Evolutionary conservation across 2,113 vertebrate species (phyloP).

Genomic region (Penelope pileata): DNA sequence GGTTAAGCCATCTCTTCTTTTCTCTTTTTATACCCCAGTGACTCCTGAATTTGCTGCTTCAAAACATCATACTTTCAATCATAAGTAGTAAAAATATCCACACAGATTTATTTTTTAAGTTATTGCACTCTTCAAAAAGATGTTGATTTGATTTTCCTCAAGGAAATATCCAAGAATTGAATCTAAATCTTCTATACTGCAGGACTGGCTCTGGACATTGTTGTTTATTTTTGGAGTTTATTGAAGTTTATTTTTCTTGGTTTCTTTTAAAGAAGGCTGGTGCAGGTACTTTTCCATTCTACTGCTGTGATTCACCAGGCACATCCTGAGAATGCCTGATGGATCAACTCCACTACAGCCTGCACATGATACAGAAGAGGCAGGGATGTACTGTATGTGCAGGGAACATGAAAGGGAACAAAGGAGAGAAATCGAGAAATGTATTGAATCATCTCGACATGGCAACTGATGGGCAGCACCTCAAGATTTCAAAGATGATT

Average conservation of each 20-base stretch:
- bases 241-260: neutral
- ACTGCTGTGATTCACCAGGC: neutral
- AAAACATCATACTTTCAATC: neutral
- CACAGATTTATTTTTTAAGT: neutral
- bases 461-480: neutral
- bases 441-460: neutral
- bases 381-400: accelerated
- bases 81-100: neutral
- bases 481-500: neutral
- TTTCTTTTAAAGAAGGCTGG: neutral
- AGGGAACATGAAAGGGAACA: neutral
- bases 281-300: neutral
- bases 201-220: neutral
- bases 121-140: neutral
- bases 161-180: neutral
- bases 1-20: neutral
- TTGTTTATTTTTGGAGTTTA: neutral
- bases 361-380: accelerated
- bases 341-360: neutral
- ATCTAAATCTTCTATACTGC: neutral
- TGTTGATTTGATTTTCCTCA: neutral
- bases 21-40: neutral
- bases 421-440: neutral
- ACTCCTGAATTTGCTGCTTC: neutral
- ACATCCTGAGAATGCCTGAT: neutral